Conservation (phyloP, 2,797 vertebrate species). For the Cryptoblepharus egeriae region DNA sequence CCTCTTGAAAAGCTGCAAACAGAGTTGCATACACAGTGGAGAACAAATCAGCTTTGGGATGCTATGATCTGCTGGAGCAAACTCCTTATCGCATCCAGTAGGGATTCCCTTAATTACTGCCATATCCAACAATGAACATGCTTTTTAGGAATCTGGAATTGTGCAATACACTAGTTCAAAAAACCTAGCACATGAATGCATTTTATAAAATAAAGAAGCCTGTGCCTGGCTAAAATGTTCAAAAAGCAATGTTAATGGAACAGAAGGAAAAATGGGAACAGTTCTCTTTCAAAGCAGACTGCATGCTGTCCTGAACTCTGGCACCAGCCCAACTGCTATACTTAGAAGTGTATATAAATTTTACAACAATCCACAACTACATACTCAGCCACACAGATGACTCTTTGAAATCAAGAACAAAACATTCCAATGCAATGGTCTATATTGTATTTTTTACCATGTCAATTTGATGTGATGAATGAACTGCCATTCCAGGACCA, state of each 20-base stretch:
- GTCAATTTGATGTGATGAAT: too few relatives aligned
- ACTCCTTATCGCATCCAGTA: background rate
- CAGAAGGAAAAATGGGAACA: background rate
- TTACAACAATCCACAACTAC: background rate
- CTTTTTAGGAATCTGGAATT: background rate
- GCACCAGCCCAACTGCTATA: constrained; percentile 10
- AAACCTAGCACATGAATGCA: background rate
- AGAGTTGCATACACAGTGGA: background rate
- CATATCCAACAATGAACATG: background rate
- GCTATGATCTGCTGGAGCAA: background rate
- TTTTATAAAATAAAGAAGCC: background rate
- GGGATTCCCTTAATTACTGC: background rate
- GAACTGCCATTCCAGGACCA: too few relatives aligned
- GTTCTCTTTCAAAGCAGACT: constrained; percentile 8
- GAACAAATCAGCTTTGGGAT: background rate
- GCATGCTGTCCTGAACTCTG: background rate
- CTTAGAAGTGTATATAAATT: background rate
- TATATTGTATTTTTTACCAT: background rate
- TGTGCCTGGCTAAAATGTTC: background rate
- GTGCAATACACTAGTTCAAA: background rate
- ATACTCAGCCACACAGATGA: background rate
- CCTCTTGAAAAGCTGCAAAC: background rate
- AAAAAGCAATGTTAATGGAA: background rate
- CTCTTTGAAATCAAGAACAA: background rate
- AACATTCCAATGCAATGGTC: background rate